Evolutionary conservation across 2,888 invertebrate genomes (phyloP).

Genomic region (Andrena trimmerana): DNA sequence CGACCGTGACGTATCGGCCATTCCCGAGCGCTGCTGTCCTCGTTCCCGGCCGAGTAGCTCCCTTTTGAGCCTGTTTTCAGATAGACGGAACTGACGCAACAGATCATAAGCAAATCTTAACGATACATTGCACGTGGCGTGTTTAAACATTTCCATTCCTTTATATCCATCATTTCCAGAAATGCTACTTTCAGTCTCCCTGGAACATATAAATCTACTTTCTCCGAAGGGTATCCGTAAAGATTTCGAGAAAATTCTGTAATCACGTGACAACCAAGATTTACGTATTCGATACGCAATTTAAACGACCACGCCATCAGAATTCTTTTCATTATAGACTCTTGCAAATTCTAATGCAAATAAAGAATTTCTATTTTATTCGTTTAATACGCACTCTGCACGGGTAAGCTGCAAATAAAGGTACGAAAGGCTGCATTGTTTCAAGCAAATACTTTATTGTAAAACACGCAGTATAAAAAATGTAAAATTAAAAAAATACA

Average conservation of each 20-base stretch:
- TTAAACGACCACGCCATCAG: not conserved
- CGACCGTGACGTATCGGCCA: conserved; percentile 63
- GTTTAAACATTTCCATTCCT: conserved; percentile 28
- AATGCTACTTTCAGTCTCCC: not conserved
- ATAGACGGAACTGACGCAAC: conserved; percentile 61
- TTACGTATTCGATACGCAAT: not conserved
- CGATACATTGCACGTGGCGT: conserved; percentile 14
- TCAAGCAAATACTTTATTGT: conserved; percentile 65
- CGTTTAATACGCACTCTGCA: too few species aligned
- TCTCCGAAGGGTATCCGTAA: not conserved
- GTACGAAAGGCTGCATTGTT: not conserved
- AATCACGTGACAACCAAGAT: not conserved
- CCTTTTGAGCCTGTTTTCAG: conserved; percentile 60
- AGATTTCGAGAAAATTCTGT: not conserved
- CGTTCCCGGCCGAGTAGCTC: conserved; percentile 57
- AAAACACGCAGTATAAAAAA: conserved; percentile 58
- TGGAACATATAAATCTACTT: not conserved
- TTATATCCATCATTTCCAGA: not conserved
- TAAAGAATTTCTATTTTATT: not conserved
- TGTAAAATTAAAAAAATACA: conserved; percentile 44
- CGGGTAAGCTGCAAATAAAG: not conserved
- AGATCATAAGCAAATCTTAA: conserved; percentile 42
- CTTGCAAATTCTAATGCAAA: not conserved
- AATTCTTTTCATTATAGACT: not conserved
- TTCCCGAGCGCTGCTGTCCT: conserved; percentile 59